These are phyloP conservation scores for Pholis gunnellus DNA, from an alignment of 2,113 vertebrate genomes.

Conservation along the genomic window DNA sequence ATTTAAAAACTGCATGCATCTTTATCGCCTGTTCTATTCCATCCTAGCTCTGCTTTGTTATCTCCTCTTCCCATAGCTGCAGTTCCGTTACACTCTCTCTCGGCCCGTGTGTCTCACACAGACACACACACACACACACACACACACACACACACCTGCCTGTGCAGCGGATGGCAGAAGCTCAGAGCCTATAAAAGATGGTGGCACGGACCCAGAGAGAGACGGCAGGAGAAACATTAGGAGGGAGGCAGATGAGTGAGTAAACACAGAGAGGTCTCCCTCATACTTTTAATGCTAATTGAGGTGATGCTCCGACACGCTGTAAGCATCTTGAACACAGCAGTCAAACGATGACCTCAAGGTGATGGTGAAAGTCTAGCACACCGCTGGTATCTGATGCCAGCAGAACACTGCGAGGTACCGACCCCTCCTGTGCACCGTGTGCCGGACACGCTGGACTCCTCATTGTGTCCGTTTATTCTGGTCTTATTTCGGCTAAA, in stretches of 20 bases:
- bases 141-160: neutral
- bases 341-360: slow-evolving; percentile 61
- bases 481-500: neutral
- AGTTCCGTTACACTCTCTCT: neutral
- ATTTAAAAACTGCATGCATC: neutral
- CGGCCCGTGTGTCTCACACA: neutral
- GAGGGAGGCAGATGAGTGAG: slow-evolving; percentile 45
- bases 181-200: slow-evolving; percentile 17
- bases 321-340: slow-evolving; percentile 64
- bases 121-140: neutral
- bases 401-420: slow-evolving; percentile 18
- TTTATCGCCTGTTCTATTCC: neutral
- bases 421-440: slow-evolving; percentile 19
- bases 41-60: neutral
- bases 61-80: neutral
- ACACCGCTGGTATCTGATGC: slow-evolving; percentile 31
- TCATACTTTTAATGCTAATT: slow-evolving; percentile 69
- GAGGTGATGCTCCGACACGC: slow-evolving; percentile 62
- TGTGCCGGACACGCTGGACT: neutral
- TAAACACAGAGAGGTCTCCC: slow-evolving; percentile 48
- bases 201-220: slow-evolving; percentile 14
- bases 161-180: neutral
- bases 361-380: slow-evolving; percentile 44
- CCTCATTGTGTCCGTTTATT: neutral
- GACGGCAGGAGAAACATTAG: slow-evolving; percentile 36